phyloP scores from a whole-genome alignment of 92 coral and sea anemone species.

The Blastomussa wellsi region DNA sequence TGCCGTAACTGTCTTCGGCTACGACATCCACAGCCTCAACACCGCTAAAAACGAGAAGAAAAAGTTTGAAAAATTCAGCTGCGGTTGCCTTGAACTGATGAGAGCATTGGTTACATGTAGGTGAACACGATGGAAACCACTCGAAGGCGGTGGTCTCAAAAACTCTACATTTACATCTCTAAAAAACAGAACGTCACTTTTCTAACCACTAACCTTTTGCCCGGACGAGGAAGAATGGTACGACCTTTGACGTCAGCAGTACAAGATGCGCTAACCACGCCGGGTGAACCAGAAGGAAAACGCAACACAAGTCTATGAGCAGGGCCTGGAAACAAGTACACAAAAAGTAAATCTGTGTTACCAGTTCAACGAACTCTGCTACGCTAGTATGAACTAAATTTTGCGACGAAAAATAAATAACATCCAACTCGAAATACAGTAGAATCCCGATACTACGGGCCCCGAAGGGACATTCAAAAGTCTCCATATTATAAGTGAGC shows the following conservation, averaged over 20 bases:
- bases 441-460: not conserved
- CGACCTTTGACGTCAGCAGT: slow-evolving; percentile 86
- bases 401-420: not conserved
- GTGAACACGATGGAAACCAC: too few species aligned
- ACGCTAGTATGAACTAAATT: not conserved
- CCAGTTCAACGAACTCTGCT: too few species aligned
- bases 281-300: slow-evolving; percentile 65
- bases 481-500: too few species aligned
- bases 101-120: too few species aligned
- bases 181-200: not conserved
- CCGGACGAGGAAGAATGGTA: slow-evolving; percentile 80
- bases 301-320: slow-evolving; percentile 52
- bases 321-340: slow-evolving; percentile 40
- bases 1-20: slow-evolving; percentile 53
- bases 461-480: not conserved
- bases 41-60: slow-evolving; percentile 53
- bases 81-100: not conserved
- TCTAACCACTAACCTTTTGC: slow-evolving; percentile 46
- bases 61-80: not conserved
- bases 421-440: too few species aligned
- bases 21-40: slow-evolving; percentile 61
- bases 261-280: slow-evolving; percentile 73
- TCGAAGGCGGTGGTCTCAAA: too few species aligned
- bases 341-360: not conserved
- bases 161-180: too few species aligned